These are phyloP conservation scores for Lomographa bimaculata DNA, from an alignment of 2,888 invertebrate genomes.

Conservation along the genomic window DNA sequence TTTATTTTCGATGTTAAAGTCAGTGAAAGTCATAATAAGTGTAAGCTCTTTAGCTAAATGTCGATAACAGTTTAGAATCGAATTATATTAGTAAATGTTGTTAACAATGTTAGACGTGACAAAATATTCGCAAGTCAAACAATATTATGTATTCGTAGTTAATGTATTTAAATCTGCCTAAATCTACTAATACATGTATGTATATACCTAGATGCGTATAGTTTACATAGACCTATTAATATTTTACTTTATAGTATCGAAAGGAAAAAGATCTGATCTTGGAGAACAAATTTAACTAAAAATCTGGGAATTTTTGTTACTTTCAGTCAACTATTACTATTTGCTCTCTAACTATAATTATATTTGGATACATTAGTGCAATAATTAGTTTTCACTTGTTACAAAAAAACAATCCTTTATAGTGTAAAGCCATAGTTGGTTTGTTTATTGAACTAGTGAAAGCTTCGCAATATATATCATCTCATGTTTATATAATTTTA, in stretches of 20 bases:
- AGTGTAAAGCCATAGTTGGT: constrained; percentile 22
- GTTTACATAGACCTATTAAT: too few species aligned
- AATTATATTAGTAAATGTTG: constrained; percentile 14
- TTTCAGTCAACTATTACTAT: constrained; percentile 11
- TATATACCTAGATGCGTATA: too few species aligned
- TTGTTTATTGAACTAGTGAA: constrained; percentile 20
- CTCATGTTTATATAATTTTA: too few species aligned
- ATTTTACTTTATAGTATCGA: too few species aligned
- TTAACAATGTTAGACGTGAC: constrained; percentile 16
- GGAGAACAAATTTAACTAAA: background rate
- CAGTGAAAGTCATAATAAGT: too few species aligned
- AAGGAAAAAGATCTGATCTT: too few species aligned
- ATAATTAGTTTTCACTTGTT: constrained; percentile 25
- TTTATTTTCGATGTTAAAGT: too few species aligned
- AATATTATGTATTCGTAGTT: too few species aligned
- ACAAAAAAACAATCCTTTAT: constrained; percentile 25
- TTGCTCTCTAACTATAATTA: constrained; percentile 24
- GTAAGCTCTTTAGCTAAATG: too few species aligned
- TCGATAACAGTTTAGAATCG: constrained; percentile 18
- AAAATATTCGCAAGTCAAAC: constrained; percentile 6
- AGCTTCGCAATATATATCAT: constrained; percentile 31
- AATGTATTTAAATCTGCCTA: too few species aligned
- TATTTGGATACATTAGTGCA: constrained; percentile 29
- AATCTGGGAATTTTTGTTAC: background rate
- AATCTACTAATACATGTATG: too few species aligned